Percentiles rank a stretch among this genome's conserved stretches.
Evolutionary conservation across 2,797 vertebrate genomes (phyloP).

Genomic region (Nasua narica): DNA sequence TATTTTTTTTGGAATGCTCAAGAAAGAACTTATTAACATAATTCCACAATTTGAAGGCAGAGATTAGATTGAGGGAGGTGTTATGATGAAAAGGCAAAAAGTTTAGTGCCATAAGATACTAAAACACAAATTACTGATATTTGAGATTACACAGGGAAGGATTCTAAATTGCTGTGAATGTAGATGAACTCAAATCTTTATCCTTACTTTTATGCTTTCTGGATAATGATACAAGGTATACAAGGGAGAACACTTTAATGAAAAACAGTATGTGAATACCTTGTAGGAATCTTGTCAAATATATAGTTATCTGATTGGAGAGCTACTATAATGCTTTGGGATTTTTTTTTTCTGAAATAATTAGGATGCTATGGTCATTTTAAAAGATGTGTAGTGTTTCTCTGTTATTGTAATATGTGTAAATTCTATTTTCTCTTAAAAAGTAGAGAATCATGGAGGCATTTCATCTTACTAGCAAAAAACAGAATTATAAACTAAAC

Average conservation of each 20-base stretch:
- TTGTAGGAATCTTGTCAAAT: not conserved
- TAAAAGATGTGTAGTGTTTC: not conserved
- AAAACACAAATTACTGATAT: not conserved
- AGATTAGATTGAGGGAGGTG: not conserved
- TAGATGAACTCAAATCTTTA: not conserved
- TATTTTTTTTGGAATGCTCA: not conserved
- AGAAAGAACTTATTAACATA: not conserved
- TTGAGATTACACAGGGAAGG: not conserved
- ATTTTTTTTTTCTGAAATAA: not conserved
- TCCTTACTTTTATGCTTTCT: not conserved
- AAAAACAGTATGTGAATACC: not conserved
- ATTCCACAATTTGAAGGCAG: not conserved
- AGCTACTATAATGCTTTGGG: not conserved
- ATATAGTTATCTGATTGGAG: not conserved
- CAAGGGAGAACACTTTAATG: not conserved
- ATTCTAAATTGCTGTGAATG: not conserved
- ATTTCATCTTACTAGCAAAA: not conserved
- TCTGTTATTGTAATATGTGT: not conserved
- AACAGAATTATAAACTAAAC: not conserved
- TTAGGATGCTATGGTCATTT: not conserved
- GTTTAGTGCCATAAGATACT: not conserved
- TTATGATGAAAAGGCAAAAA: not conserved
- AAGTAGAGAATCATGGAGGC: not conserved
- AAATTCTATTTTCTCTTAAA: not conserved
- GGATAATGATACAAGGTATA: not conserved